A percentile compares a stretch with the other conserved stretches of the same genome.
phyloP scores from a whole-genome alignment of 1,140 invertebrate genomes.

The Polyergus mexicanus region DNA sequence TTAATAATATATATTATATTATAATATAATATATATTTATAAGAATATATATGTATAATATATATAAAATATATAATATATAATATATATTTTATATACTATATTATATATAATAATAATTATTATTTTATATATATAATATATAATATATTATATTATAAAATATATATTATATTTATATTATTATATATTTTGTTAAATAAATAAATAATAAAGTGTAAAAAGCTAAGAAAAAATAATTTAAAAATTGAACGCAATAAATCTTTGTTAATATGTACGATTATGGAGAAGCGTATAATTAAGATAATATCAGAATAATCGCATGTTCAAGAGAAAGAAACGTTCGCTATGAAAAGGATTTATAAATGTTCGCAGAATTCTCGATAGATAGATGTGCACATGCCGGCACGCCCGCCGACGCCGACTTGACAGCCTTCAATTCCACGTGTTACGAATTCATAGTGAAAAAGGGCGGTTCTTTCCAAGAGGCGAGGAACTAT shows the following conservation, averaged over 20 bases:
- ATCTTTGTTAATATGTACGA: too few relatives aligned
- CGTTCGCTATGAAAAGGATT: constrained; percentile 37
- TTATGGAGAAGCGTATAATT: background rate
- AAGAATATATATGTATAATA: too few relatives aligned
- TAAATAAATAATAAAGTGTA: background rate
- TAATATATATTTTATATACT: too few relatives aligned
- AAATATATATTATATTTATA: too few relatives aligned
- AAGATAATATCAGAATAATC: background rate
- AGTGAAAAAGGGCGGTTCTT: constrained; percentile 92
- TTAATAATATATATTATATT: background rate
- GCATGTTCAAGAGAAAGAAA: background rate
- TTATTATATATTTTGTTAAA: background rate
- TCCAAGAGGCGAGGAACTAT: constrained; percentile 91
- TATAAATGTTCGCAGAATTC: constrained; percentile 89
- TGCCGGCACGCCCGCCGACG: constrained; percentile 90
- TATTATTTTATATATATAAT: too few relatives aligned
- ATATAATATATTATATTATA: too few relatives aligned
- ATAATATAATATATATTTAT: too few relatives aligned
- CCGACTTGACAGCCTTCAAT: constrained; percentile 92
- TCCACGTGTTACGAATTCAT: constrained; percentile 96
- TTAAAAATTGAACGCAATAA: too few relatives aligned
- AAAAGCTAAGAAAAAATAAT: background rate
- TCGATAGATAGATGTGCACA: constrained; percentile 93
- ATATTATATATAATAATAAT: too few relatives aligned
- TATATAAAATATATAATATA: too few relatives aligned